These are phyloP conservation scores for Trichechus manatus DNA, from an alignment of 2,113 vertebrate species.

Conservation along the genomic window DNA sequence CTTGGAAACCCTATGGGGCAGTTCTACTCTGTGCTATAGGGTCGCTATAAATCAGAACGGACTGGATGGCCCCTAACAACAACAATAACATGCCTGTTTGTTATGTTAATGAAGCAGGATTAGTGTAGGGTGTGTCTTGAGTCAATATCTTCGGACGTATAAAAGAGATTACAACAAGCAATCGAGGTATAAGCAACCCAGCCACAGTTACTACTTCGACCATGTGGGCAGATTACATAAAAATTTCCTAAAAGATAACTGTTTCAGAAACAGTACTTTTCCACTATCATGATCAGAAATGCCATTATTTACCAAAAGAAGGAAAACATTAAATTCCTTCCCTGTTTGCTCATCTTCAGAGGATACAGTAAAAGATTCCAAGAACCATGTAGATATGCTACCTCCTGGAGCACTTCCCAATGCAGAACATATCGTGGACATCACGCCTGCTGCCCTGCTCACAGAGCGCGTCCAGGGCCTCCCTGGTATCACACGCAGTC, in stretches of 20 bases:
- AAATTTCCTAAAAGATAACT: conserved; percentile 37
- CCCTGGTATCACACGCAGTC: background rate
- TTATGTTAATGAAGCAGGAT: background rate
- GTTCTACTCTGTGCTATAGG: too few relatives aligned
- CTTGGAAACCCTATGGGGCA: too few relatives aligned
- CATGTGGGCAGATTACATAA: background rate
- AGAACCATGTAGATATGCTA: background rate
- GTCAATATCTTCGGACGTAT: background rate
- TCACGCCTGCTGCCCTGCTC: background rate
- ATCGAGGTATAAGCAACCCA: background rate
- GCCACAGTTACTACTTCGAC: background rate
- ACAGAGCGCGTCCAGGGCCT: background rate
- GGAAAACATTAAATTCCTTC: conserved; percentile 75
- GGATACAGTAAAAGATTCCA: conserved; percentile 27
- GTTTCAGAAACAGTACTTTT: conserved; percentile 71
- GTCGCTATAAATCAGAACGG: too few relatives aligned
- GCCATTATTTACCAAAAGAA: conserved; percentile 70
- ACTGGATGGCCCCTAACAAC: too few relatives aligned
- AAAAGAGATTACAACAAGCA: background rate
- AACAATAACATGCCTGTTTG: too few relatives aligned
- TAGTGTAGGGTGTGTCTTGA: background rate
- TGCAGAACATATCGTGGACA: accelerated
- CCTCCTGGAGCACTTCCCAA: background rate
- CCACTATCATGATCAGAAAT: conserved; percentile 64
- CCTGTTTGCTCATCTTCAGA: conserved; percentile 68